Evolutionary conservation across 1,140 invertebrate genomes (phyloP).

Genomic region (Ceratoteleas bidentatus): DNA sequence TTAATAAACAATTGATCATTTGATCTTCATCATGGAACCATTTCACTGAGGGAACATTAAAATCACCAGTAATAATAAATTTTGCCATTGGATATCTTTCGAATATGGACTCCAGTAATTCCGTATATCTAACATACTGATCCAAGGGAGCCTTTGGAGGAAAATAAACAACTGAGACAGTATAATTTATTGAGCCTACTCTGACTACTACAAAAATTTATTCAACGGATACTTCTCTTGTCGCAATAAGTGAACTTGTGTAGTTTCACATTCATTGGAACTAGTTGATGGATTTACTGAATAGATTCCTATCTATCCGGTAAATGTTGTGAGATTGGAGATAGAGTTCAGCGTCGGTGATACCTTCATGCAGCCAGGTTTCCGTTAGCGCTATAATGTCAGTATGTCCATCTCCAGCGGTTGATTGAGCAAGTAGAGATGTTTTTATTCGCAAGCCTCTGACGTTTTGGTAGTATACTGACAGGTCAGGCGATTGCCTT

Average conservation of each 20-base stretch:
- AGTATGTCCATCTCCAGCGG: background rate
- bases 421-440: background rate
- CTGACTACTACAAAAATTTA: background rate
- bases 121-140: background rate
- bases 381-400: conserved; percentile 3
- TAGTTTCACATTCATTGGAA: background rate
- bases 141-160: background rate
- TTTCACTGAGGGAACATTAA: background rate
- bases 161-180: background rate
- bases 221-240: background rate
- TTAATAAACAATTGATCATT: background rate
- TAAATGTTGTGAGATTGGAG: background rate
- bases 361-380: conserved; percentile 11
- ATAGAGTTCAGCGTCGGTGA: background rate
- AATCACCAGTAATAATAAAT: background rate
- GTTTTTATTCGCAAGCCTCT: conserved; percentile 1
- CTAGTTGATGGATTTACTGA: too few species aligned
- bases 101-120: background rate
- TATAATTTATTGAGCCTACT: background rate
- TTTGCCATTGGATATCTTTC: background rate
- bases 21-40: background rate
- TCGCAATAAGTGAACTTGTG: background rate
- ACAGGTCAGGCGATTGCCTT: background rate
- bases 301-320: background rate
- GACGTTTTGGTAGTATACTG: conserved; percentile 13